A percentile compares a stretch with the other conserved stretches of the same genome.
These are phyloP conservation scores for Varecia variegata DNA, from an alignment of 2,797 vertebrate species.

Conservation along the genomic window DNA sequence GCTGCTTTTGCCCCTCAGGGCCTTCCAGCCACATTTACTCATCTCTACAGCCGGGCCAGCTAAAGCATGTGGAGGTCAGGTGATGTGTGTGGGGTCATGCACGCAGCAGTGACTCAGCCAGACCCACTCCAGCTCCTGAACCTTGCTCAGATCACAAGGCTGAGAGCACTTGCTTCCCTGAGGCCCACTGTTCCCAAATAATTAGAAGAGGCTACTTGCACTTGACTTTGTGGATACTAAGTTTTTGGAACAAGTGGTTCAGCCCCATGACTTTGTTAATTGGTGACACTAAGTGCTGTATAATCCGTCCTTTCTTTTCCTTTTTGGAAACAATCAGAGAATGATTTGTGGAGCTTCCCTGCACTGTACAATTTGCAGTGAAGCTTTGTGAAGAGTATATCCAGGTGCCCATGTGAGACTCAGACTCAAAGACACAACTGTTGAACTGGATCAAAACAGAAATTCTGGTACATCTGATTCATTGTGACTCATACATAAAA, in stretches of 20 bases:
- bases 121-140: constrained; percentile 67
- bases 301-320: not conserved
- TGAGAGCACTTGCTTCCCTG: constrained; percentile 14
- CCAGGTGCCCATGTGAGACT: not conserved
- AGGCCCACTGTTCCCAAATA: not conserved
- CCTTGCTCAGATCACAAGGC: constrained; percentile 72
- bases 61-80: constrained; percentile 56
- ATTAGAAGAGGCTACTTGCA: constrained; percentile 40
- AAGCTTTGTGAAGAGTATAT: not conserved
- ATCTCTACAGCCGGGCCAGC: not conserved
- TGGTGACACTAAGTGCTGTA: not conserved
- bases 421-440: not conserved
- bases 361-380: not conserved
- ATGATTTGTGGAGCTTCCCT: not conserved
- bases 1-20: not conserved
- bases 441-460: not conserved
- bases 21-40: not conserved
- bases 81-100: constrained; percentile 44
- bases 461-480: not conserved
- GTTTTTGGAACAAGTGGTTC: not conserved
- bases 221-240: not conserved
- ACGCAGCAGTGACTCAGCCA: constrained; percentile 72
- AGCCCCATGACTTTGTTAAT: not conserved
- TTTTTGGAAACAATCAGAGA: not conserved
- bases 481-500: not conserved